phyloP scores from a whole-genome alignment of 2,888 invertebrate species.

The Temnothorax ravouxi region DNA sequence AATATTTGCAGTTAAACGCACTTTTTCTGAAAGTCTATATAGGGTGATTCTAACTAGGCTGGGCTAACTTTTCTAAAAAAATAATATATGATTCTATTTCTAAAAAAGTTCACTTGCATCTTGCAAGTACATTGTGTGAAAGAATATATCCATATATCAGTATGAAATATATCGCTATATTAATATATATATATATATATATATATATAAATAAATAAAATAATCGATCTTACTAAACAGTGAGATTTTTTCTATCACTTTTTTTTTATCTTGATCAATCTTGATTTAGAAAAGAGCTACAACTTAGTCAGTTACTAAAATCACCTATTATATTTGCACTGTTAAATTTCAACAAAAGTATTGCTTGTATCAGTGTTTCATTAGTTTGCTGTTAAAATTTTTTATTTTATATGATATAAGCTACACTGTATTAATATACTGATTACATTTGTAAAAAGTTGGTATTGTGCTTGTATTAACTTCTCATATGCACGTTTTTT shows the following conservation, averaged over 20 bases:
- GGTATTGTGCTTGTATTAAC: background rate
- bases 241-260: too few species aligned
- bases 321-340: background rate
- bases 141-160: too few species aligned
- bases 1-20: too few species aligned
- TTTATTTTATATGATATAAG: background rate
- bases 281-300: background rate
- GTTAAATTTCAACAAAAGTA: background rate
- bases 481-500: too few species aligned
- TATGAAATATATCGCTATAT: too few species aligned
- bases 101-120: background rate
- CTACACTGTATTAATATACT: background rate
- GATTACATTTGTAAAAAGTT: background rate
- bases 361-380: background rate
- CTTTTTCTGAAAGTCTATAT: background rate
- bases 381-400: background rate
- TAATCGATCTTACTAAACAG: too few species aligned
- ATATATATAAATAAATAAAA: too few species aligned
- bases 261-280: too few species aligned
- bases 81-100: background rate
- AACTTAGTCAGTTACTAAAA: background rate
- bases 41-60: background rate
- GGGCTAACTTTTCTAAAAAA: background rate
- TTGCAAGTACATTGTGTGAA: background rate
- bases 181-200: too few species aligned